Evolutionary conservation across 2,888 invertebrate genomes (phyloP), one percentile per base, ranked within the genome.

Genomic region (Drosophila infuscata): DNA sequence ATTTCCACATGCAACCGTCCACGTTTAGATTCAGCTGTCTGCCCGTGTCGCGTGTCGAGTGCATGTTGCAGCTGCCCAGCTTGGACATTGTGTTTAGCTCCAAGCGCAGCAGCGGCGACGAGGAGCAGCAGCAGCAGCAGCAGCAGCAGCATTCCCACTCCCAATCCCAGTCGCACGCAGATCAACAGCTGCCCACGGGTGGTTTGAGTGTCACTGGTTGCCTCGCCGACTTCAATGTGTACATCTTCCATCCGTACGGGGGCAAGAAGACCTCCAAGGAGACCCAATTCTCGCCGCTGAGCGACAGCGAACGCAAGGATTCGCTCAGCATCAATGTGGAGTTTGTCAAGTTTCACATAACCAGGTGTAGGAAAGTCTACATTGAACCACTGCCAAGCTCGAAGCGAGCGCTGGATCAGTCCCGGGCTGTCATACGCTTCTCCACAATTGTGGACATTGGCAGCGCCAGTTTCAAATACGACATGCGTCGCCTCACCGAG

Each of bases 191-290:
- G 51, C 92, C 93, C 11, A 91, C 92, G 0, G 93, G 93, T 1
- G 93, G 93, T 0, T 72, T 93, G 29, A 93, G 99, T 92, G 97
- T 99, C 8, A 99, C 99, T 0, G 99, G 98, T 0, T 98, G 98
- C 89, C 94, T 99, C 71, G 98, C 98, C 0, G 99, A 99, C 93
- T 99, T 99, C 94, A 98, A 98, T 3, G 97, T 99, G 4, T 99
- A 98, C 93, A 98, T 99, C 90, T 99, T 99, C 94, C 99, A 99
- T 94, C 99, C 99, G 0, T 99, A 99, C 92, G 99, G 99, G 9
- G 95, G 95, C 7, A 98, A 98, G 93, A 98, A 98, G 93, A 95
- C 96, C 89, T 91, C 94, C 11, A 96, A 96, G 92, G 96, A 96
- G 92, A 96, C 97, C 0, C 97, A 97, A 92, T 97, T 97, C 95